Base-by-base conservation (phyloP, 2,113 vertebrate species). In the Lepus americanus region DNA sequence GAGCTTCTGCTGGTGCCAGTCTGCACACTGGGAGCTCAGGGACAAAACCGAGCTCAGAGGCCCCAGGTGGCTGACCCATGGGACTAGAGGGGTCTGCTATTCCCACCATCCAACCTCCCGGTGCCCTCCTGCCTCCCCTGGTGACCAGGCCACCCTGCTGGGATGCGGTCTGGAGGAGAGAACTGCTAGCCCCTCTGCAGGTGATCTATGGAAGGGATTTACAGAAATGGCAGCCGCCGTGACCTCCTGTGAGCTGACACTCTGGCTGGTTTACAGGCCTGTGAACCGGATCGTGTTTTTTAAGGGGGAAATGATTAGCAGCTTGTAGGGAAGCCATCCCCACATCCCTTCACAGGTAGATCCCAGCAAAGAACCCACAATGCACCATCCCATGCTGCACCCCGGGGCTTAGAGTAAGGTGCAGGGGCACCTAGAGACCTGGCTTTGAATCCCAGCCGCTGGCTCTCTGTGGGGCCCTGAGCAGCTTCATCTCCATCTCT, bases 211-310 rank as follows among this genome's bases (percentile, higher is more conserved):
- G 94, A 72, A 94, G 96, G 97, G 94, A 83, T 96, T 95, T 97
- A 0, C 55, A 98, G 98, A 96, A 96, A 95, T 36, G 94, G 95
- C 95, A 96, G 96, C 97, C 94, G 94, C 83, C 89, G 96, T 98
- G 82, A 98, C 96, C 97, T 97, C 97, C 98, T 98, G 98, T 98
- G 97, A 98, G 97, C 97, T 97, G 97, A 98, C 98, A 97, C 94
- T 97, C 92, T 92, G 59, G 97, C 97, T 98, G 97, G 97, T 95
- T 98, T 97, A 97, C 97, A 92, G 94, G 63, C 84, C 91, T 89
- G 27, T 11, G n/a, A 49, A 73, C n/a, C 44, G 80, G 85, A 19
- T 44, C 11, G 23, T 20, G 27, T 8, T n/a, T 20, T 82, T 2
- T 36, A 27, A 61, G 7, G 6, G 3, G 27, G 55, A 61, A 53